A percentile compares a stretch with the other conserved stretches of the same genome.
These are phyloP conservation scores for Prenolepis imparis DNA, from an alignment of 2,888 invertebrate genomes.

Conservation along the genomic window DNA sequence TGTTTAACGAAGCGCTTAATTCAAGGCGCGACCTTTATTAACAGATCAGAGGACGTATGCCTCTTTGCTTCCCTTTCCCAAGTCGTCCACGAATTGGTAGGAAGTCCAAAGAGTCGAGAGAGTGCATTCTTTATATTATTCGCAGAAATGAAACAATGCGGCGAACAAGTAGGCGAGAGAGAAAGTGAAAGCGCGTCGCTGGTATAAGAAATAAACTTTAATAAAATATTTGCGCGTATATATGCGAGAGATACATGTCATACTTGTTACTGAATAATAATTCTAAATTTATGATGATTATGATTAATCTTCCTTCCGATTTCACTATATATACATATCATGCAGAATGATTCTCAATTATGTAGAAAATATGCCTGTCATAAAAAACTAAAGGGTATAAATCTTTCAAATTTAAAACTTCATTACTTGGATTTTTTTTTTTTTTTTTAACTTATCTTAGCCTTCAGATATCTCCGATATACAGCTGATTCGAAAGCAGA, in stretches of 20 bases:
- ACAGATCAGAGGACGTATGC: conserved; percentile 56
- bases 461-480: conserved; percentile 23
- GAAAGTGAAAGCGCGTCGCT: conserved; percentile 47
- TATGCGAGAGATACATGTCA: background rate
- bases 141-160: conserved; percentile 26
- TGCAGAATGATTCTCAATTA: background rate
- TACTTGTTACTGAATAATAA: conserved; percentile 27
- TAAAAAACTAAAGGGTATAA: background rate
- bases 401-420: background rate
- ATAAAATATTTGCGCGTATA: conserved; percentile 15
- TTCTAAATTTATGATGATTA: background rate
- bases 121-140: conserved; percentile 53
- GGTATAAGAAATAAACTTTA: conserved; percentile 31
- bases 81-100: conserved; percentile 33
- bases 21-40: conserved; percentile 69
- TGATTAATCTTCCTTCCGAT: background rate
- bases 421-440: background rate
- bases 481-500: conserved; percentile 30
- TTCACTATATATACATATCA: background rate
- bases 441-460: background rate
- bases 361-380: background rate
- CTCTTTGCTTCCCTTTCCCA: conserved; percentile 26
- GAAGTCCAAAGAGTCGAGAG: conserved; percentile 16
- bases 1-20: conserved; percentile 74
- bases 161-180: conserved; percentile 44